Percentiles rank a stretch among this genome's conserved stretches.
phyloP scores from a whole-genome alignment of 1,140 invertebrate species.

The Drosophila yakuba region DNA sequence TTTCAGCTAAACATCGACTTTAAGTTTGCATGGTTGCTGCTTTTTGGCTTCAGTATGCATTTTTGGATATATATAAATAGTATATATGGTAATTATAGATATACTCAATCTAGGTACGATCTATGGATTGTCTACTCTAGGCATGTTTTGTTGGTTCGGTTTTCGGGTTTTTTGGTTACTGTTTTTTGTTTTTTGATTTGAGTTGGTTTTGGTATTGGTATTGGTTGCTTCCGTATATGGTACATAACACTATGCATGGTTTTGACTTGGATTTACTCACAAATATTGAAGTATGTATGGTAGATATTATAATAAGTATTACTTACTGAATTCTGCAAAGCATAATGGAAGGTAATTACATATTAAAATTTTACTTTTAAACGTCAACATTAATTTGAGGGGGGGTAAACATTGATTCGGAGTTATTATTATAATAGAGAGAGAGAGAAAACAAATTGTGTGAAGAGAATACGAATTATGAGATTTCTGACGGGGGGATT shows the following conservation, averaged over 20 bases:
- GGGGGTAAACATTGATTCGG: constrained; percentile 70
- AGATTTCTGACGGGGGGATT: constrained; percentile 39
- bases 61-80: constrained; percentile 20
- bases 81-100: constrained; percentile 26
- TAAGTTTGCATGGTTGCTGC: constrained; percentile 34
- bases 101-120: constrained; percentile 41
- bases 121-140: constrained; percentile 48
- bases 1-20: constrained; percentile 51
- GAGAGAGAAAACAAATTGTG: constrained; percentile 59
- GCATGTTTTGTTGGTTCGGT: constrained; percentile 42
- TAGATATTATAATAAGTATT: constrained; percentile 79
- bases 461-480: constrained; percentile 72
- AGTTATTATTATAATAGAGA: constrained; percentile 49
- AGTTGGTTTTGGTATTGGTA: constrained; percentile 46
- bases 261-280: constrained; percentile 72
- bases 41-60: constrained; percentile 38
- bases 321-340: constrained; percentile 85
- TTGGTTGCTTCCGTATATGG: constrained; percentile 70
- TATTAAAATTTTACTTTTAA: constrained; percentile 80
- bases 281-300: constrained; percentile 78
- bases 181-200: constrained; percentile 45
- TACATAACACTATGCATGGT: constrained; percentile 77
- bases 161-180: constrained; percentile 26
- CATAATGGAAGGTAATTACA: constrained; percentile 84
- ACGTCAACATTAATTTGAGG: constrained; percentile 67